Evolutionary conservation across 2,888 invertebrate species (phyloP).

Genomic region (Phyto melanocephala): DNA sequence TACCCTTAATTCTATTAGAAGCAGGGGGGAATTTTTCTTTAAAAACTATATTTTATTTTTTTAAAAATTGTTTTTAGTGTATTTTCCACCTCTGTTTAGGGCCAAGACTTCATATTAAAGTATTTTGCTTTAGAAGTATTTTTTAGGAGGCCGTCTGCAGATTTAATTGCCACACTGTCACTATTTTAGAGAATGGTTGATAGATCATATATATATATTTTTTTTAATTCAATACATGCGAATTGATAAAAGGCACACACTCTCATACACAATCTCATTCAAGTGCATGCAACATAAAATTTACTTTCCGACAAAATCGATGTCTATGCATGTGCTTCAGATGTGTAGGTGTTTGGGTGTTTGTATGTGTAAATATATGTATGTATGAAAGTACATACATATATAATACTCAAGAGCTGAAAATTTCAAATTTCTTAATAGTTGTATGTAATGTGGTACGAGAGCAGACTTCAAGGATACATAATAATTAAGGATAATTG

Average conservation of each 20-base stretch:
- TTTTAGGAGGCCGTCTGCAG: too few species aligned
- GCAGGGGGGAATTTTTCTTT: too few species aligned
- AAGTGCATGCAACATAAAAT: not conserved
- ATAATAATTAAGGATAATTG: slow-evolving; percentile 69
- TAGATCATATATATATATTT: slow-evolving; percentile 12
- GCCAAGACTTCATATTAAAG: too few species aligned
- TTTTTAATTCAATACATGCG: slow-evolving; percentile 33
- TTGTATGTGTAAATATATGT: too few species aligned
- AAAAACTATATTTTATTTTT: too few species aligned
- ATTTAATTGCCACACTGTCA: slow-evolving; percentile 4
- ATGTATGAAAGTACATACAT: too few species aligned
- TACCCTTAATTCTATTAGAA: too few species aligned
- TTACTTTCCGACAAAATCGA: not conserved
- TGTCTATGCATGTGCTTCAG: not conserved
- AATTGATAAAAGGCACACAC: not conserved
- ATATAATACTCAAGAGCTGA: not conserved
- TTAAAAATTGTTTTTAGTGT: too few species aligned
- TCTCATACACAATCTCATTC: too few species aligned
- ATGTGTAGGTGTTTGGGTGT: not conserved
- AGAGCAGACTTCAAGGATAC: slow-evolving; percentile 60
- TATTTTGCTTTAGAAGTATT: too few species aligned
- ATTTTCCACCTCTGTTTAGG: too few species aligned
- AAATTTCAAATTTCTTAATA: slow-evolving; percentile 3
- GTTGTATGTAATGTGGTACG: slow-evolving; percentile 8
- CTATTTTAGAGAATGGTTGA: slow-evolving; percentile 20